Evolutionary conservation across 2,797 vertebrate species (phyloP), one percentile per base, ranked within the genome.

Genomic region (Fundulus diaphanus): DNA sequence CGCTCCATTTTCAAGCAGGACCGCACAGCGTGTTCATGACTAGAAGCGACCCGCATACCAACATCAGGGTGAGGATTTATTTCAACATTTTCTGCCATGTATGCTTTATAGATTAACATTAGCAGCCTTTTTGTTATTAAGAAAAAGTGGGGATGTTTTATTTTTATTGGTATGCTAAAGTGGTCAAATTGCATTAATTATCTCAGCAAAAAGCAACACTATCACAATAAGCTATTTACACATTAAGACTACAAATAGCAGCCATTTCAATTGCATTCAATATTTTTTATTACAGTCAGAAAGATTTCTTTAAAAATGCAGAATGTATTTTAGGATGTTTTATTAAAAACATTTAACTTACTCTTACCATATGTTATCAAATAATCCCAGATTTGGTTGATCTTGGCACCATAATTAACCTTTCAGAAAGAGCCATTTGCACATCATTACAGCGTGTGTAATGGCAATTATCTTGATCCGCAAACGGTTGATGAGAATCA

Each of bases 51-150:
- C 18, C 27, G 44, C 57, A 63, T 29, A 73, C 5, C 61, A 59
- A 69, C 73, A 8, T 46, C 59, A 69, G 85, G 90, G 92, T 92
- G 74, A 90, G 88, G 0, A 65, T 57, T 35, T 20, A 68, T 74
- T 56, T 66, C 20, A 31, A 40, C 67, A 59, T 52, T 13, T 18
- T 0, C 13, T 7, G 2, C 16, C 56, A 2, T 12, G 7, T 2
- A 8, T 59, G 16, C 15, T 57, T 44, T 15, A 51, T 20, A 46
- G 29, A 18, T 40, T 31, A 46, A 31, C 16, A 59, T 35, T 20
- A 44, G 18, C 1, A 63, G 27, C 24, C 24, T 51, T 65, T 31
- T 12, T 20, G 29, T n/a, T 4, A 48, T 20, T 2, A 66, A 52
- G 40, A 22, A 31, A 33, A 40, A 52, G 20, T 8, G 40, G 63